These are phyloP conservation scores for Sesamia nonagrioides DNA, from an alignment of 1,140 invertebrate species.

Conservation along the genomic window DNA sequence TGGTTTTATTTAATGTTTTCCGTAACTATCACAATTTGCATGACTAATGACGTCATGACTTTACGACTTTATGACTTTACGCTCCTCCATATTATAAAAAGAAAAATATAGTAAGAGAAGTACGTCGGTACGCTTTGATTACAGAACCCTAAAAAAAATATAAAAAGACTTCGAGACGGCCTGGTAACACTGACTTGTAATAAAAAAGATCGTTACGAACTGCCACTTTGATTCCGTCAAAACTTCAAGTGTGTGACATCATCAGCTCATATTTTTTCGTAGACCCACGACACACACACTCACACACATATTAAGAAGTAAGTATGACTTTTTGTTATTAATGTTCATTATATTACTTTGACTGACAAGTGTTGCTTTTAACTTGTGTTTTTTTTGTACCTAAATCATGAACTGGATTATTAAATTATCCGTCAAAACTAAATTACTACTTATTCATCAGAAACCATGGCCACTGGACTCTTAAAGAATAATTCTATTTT, in stretches of 20 bases:
- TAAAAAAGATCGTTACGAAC: conserved; percentile 12
- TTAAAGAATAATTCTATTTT: not conserved
- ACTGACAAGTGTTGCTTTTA: conserved; percentile 34
- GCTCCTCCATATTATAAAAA: no score
- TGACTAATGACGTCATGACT: no score
- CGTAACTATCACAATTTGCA: no score
- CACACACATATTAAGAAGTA: not conserved
- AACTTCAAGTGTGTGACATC: conserved; percentile 24
- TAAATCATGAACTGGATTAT: conserved; percentile 46
- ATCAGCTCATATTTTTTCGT: not conserved
- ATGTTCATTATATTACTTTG: conserved; percentile 39
- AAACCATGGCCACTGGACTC: conserved; percentile 4
- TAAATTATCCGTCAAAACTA: conserved; percentile 48
- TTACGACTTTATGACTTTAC: no score
- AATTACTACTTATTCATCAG: conserved; percentile 49
- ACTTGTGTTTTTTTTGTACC: conserved; percentile 3
- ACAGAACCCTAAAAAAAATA: not conserved
- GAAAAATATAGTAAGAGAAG: no score
- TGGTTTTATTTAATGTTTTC: no score
- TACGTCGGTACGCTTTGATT: no score
- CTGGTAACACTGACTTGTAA: not conserved
- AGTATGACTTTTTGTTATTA: conserved; percentile 20
- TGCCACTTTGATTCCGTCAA: conserved; percentile 1
- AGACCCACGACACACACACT: no score
- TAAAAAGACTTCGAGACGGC: not conserved